These are phyloP conservation scores for Chrysogorgia sp. DNA, from an alignment of 92 coral and sea anemone genomes.

Conservation along the genomic window DNA sequence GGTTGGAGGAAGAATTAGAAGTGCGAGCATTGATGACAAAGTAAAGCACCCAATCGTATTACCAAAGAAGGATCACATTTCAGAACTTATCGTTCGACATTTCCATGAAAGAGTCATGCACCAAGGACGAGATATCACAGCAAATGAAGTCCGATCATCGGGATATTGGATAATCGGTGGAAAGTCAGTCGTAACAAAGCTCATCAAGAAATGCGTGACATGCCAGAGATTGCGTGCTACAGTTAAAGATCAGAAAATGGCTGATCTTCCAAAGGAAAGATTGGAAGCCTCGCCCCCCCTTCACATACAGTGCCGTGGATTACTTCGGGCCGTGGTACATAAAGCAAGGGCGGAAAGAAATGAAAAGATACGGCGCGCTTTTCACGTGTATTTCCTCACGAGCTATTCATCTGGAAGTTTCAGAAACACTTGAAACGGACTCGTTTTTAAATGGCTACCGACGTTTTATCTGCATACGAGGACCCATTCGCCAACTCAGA, in stretches of 20 bases:
- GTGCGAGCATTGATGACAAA: constrained; percentile 24
- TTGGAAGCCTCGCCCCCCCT: constrained; percentile 50
- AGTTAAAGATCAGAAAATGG: constrained; percentile 41
- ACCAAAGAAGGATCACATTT: constrained; percentile 39
- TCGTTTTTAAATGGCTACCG: constrained; percentile 44
- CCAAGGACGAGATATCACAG: constrained; percentile 53
- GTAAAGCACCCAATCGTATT: constrained; percentile 52
- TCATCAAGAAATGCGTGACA: constrained; percentile 38
- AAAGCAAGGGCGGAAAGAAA: constrained; percentile 49
- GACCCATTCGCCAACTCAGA: constrained; percentile 43
- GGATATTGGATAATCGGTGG: too few relatives aligned
- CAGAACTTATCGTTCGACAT: constrained; percentile 37
- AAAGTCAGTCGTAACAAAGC: constrained; percentile 13
- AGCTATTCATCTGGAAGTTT: constrained; percentile 46
- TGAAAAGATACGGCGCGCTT: constrained; percentile 53
- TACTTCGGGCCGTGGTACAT: constrained; percentile 46
- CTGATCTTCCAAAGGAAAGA: constrained; percentile 38
- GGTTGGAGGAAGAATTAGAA: constrained; percentile 46
- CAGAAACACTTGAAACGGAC: constrained; percentile 40
- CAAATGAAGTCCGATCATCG: constrained; percentile 46
- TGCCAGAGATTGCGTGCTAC: constrained; percentile 37
- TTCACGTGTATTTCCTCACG: constrained; percentile 44
- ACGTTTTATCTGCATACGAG: constrained; percentile 39
- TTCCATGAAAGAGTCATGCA: constrained; percentile 48
- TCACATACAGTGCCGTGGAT: constrained; percentile 47